Percentiles rank a stretch among this genome's conserved stretches.
Conservation (phyloP, 2,113 vertebrate species). For the Chionodraco myersi region DNA sequence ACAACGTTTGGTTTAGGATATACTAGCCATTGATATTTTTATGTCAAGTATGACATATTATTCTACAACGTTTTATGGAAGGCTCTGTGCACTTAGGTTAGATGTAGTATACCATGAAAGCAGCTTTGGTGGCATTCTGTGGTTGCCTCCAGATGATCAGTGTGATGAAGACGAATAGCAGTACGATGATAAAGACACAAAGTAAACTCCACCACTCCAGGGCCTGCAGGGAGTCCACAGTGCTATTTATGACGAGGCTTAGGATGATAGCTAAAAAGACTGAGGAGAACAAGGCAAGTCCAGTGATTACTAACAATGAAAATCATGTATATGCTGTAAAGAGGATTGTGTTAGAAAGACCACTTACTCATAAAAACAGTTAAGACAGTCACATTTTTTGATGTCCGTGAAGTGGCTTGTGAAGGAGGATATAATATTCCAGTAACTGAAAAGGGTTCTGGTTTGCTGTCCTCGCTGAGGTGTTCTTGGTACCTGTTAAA, state of each 20-base stretch:
- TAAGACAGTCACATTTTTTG: slow-evolving; percentile 75
- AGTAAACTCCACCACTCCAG: slow-evolving; percentile 81
- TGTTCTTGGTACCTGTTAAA: slow-evolving; percentile 80
- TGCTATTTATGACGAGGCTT: slow-evolving; percentile 69
- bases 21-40: too few relatives aligned
- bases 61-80: too few relatives aligned
- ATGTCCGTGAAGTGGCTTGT: slow-evolving; percentile 72
- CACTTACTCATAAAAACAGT: slow-evolving; percentile 68
- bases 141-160: slow-evolving; percentile 88
- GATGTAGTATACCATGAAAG: slow-evolving; percentile 84
- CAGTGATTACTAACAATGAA: background rate
- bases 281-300: slow-evolving; percentile 30
- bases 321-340: background rate
- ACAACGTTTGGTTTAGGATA: too few relatives aligned
- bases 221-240: slow-evolving; percentile 62
- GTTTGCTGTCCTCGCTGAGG: slow-evolving; percentile 36
- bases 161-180: slow-evolving; percentile 72
- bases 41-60: too few relatives aligned
- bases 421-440: slow-evolving; percentile 71
- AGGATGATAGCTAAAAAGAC: slow-evolving; percentile 70
- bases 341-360: background rate
- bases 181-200: slow-evolving; percentile 61
- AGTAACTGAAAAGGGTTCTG: slow-evolving; percentile 57
- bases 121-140: slow-evolving; percentile 79
- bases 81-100: background rate